Evolutionary conservation across 2,113 vertebrate genomes (phyloP), one percentile per base, ranked within the genome.

Genomic region (Haemorhous mexicanus): DNA sequence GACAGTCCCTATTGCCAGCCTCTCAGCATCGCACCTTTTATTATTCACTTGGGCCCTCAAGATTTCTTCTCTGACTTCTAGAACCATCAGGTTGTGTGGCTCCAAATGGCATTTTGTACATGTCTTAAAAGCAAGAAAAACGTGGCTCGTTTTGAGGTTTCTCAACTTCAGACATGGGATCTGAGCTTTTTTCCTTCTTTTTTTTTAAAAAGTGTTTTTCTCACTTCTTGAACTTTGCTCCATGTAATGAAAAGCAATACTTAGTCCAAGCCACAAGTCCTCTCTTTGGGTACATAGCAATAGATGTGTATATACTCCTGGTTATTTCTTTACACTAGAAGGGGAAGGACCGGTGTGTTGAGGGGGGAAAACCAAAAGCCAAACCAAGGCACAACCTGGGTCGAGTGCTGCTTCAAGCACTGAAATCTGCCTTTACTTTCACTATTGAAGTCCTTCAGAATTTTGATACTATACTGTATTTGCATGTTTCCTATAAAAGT

Each of bases 61-160:
- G 99, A 99, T 98, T 99, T 99, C 98, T 99, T 99, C 99, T 99
- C 99, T 98, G 99, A 99, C 99, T 99, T 99, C 99, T 99, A 99
- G 98, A 98, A 98, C 98, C 98, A 98, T 98, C 98, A 98, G 98
- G 98, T 98, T 98, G 98, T 98, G 98, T 98, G 98, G 97, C 98
- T 98, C 97, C 93, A 98, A 98, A 98, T 98, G 98, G 95, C 97
- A 98, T 95, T 97, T 97, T 96, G 94, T 68, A 93, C 96, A 84
- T 97, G 93, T 98, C 95, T 96, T 97, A 97, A 96, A 98, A 96
- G 96, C 96, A 97, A 97, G 95, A 98, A 96, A 97, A 97, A 93
- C 89, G 72, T 97, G 97, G 96, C 95, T 96, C 76, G 73, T 93
- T 94, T 97, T 97, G 96, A 97, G 97, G 97, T 95, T 97, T 97